These are phyloP conservation scores for Drosophila lacteicornis DNA, from an alignment of 1,140 invertebrate species.

Conservation along the genomic window DNA sequence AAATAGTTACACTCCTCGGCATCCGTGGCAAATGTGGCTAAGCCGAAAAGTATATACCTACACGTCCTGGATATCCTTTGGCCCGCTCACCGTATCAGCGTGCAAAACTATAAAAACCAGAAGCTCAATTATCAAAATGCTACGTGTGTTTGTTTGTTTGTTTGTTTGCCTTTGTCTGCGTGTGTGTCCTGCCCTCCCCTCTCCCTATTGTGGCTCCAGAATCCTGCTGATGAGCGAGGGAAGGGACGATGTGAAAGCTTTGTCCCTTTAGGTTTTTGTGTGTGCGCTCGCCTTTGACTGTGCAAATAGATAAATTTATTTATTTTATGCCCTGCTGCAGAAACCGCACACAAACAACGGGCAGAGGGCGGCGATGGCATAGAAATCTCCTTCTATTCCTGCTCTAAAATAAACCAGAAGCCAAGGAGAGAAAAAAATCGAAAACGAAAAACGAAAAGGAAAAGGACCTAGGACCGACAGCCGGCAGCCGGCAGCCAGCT, in stretches of 20 bases:
- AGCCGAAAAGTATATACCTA: conserved; percentile 1
- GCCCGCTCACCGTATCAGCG: conserved; percentile 58
- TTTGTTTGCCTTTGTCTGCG: conserved; percentile 33
- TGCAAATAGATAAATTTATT: conserved; percentile 82
- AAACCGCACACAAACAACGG: conserved; percentile 55
- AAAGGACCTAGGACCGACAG: not conserved
- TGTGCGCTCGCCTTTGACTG: conserved; percentile 74
- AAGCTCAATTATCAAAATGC: conserved; percentile 82
- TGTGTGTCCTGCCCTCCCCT: conserved; percentile 1
- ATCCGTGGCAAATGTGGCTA: not conserved
- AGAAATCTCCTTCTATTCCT: conserved; percentile 28
- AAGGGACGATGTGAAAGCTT: conserved; percentile 35
- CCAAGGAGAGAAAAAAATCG: conserved; percentile 10
- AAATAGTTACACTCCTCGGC: conserved; percentile 40
- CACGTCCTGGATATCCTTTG: conserved; percentile 27
- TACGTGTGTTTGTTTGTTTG: conserved; percentile 70
- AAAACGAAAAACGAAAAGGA: not conserved
- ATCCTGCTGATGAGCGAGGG: not conserved
- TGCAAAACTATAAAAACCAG: conserved; percentile 79
- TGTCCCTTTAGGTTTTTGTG: conserved; percentile 68
- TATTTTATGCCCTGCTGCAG: conserved; percentile 71
- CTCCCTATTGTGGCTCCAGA: conserved; percentile 16
- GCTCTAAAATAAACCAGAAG: conserved; percentile 42
- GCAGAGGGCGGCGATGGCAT: conserved; percentile 12
- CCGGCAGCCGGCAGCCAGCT: conserved; percentile 3